Conservation (phyloP, 2,797 vertebrate species). For the Anableps anableps region DNA sequence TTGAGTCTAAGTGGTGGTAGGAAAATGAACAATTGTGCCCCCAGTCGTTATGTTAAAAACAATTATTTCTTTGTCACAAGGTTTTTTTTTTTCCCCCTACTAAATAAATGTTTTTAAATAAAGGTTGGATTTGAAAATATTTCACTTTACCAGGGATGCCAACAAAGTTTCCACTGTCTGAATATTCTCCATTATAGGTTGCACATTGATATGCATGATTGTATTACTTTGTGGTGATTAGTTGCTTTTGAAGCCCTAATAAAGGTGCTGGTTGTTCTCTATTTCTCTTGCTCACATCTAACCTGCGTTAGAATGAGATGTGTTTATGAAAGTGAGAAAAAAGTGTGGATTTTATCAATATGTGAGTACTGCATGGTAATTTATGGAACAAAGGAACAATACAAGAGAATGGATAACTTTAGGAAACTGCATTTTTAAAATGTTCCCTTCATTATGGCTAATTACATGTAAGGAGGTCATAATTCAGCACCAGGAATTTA, state of each 20-base stretch:
- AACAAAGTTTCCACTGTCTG: background rate
- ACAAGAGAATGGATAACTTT: constrained; percentile 30
- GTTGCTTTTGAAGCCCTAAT: constrained; percentile 11
- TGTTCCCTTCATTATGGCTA: constrained; percentile 52
- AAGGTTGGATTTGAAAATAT: no score
- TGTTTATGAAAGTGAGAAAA: constrained; percentile 6
- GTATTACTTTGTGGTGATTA: constrained; percentile 32
- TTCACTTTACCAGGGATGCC: no score
- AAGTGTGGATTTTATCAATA: background rate
- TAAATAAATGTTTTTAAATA: no score
- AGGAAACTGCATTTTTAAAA: constrained; percentile 48
- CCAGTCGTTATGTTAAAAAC: no score
- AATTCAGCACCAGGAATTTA: constrained; percentile 35
- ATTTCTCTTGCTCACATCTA: constrained; percentile 10
- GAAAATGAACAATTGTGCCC: background rate
- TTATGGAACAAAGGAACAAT: constrained; percentile 8
- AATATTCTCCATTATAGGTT: background rate
- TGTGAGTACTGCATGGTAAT: background rate
- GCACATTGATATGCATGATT: background rate
- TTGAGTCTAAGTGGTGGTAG: background rate
- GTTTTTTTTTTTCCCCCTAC: no score
- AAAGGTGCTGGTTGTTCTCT: constrained; percentile 1
- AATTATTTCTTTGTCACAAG: no score
- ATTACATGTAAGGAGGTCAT: constrained; percentile 62
- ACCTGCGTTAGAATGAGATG: constrained; percentile 15